Base-by-base conservation (phyloP, 1,140 invertebrate species). In the Drosophila kepulauana region DNA sequence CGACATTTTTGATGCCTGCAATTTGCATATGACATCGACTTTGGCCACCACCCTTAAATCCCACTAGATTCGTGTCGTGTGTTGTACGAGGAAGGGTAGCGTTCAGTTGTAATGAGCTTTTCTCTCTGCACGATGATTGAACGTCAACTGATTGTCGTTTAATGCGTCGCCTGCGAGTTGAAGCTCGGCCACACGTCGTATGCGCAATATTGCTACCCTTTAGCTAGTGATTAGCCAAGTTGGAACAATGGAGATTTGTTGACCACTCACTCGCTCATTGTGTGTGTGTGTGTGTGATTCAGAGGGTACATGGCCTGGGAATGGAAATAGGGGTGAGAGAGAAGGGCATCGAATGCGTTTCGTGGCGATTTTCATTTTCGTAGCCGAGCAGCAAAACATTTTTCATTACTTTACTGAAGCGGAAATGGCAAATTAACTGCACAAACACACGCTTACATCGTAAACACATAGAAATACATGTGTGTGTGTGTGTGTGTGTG, bases 401-500 rank as follows among this genome's bases (percentile, higher is more conserved):
- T 84, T 89, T 89, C 85, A 88, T 89, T 90, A 89, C 81, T 89
- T 89, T 74, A 81, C 85, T 89, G 51, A 76, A 79, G 85, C 85
- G 85, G 85, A 89, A 89, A 89, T 89, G 85, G 81, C 85, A 89
- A 89, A 89, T 89, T 89, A 89, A 89, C 81, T 88, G 85, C 85
- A 85, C 85, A 88, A 88, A 88, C 79, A 89, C 78, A 88, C 54
- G 33, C 28, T 33, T 3, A 35, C 48, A 49, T 16, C 20, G 20
- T 11, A 66, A 54, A 57, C 41, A 68, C 58, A 64, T 38, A 28
- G 25, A 10, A 15, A 20, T 8, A 38, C 11, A 16, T 54, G 54
- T 58, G 28, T 67, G 13, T 67, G 46, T 51, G 43, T 41, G 38
- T 54, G 54, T 58, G 28, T 67, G 13, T 67, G 46, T 56, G 43